phyloP scores from a whole-genome alignment of 2,113 vertebrate species.

The Epinephelus moara region DNA sequence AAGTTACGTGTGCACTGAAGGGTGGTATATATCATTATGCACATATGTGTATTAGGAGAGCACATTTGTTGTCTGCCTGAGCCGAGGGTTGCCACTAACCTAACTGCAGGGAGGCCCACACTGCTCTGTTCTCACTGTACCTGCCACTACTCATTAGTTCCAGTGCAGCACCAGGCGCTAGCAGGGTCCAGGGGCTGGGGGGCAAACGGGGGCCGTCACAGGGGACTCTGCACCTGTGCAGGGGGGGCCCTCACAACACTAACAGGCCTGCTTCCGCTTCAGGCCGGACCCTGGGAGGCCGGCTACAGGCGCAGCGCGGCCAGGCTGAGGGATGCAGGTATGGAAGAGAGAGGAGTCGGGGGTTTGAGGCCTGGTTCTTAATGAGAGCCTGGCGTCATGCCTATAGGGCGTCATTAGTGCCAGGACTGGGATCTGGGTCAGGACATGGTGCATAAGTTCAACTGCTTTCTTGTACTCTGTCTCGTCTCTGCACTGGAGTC shows the following conservation, averaged over 20 bases:
- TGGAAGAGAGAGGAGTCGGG: constrained; percentile 51
- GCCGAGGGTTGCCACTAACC: constrained; percentile 74
- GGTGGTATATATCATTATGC: constrained; percentile 42
- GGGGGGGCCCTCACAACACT: constrained; percentile 73
- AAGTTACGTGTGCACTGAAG: constrained; percentile 33
- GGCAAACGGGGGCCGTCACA: constrained; percentile 73
- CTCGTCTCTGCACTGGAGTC: constrained; percentile 24
- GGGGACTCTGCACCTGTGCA: constrained; percentile 88
- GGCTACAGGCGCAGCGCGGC: constrained; percentile 64
- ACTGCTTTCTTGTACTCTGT: constrained; percentile 35
- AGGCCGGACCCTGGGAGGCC: constrained; percentile 72
- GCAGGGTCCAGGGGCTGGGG: constrained; percentile 72
- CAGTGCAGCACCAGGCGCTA: constrained; percentile 83
- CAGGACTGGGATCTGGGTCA: constrained; percentile 85
- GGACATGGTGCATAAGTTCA: constrained; percentile 74
- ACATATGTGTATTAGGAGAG: constrained; percentile 52
- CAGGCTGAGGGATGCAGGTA: constrained; percentile 43
- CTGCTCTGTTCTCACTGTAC: constrained; percentile 79
- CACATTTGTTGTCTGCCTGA: constrained; percentile 62
- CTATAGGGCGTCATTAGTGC: constrained; percentile 86
- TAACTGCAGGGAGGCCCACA: constrained; percentile 70
- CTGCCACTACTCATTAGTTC: constrained; percentile 92
- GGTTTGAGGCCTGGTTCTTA: constrained; percentile 77
- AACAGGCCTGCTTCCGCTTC: constrained; percentile 41
- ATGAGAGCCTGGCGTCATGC: constrained; percentile 82